These are phyloP conservation scores for Colistium nudipinnis DNA, from an alignment of 2,113 vertebrate species.

Conservation along the genomic window DNA sequence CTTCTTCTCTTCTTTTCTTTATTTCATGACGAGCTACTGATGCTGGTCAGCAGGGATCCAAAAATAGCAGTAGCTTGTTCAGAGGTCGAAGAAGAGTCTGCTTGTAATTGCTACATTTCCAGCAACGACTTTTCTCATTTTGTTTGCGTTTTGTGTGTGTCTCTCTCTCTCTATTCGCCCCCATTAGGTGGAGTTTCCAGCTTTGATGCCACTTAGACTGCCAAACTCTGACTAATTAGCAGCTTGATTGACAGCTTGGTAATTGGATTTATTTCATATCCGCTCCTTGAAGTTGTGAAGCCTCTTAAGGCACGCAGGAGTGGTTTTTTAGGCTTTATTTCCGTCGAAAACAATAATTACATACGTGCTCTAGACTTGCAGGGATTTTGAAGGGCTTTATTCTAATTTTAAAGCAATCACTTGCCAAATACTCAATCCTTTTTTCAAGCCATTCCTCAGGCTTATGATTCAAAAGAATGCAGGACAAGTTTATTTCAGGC, in stretches of 20 bases:
- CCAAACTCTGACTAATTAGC: constrained; percentile 66
- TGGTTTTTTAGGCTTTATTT: constrained; percentile 31
- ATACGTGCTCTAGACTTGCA: constrained; percentile 10
- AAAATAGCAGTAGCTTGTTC: constrained; percentile 62
- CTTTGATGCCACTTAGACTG: constrained; percentile 61
- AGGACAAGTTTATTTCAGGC: background rate
- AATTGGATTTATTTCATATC: constrained; percentile 79
- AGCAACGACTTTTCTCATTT: constrained; percentile 8
- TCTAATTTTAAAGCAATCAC: constrained; percentile 40
- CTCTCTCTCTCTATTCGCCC: constrained; percentile 8
- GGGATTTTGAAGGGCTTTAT: background rate
- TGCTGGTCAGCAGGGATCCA: constrained; percentile 48
- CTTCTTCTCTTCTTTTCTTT: too few relatives aligned
- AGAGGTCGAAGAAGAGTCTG: constrained; percentile 52
- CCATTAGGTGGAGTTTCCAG: constrained; percentile 50
- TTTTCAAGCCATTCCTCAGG: constrained; percentile 15
- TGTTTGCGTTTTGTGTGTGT: background rate
- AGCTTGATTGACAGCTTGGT: constrained; percentile 70
- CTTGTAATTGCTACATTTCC: constrained; percentile 27
- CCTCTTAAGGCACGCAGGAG: constrained; percentile 50
- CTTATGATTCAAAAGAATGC: constrained; percentile 1
- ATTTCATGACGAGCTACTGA: constrained; percentile 12
- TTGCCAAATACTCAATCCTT: constrained; percentile 21
- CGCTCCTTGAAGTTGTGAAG: constrained; percentile 73
- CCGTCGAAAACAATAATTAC: constrained; percentile 38